These are phyloP conservation scores for Atta texana DNA, from an alignment of 1,140 invertebrate species.

Conservation along the genomic window DNA sequence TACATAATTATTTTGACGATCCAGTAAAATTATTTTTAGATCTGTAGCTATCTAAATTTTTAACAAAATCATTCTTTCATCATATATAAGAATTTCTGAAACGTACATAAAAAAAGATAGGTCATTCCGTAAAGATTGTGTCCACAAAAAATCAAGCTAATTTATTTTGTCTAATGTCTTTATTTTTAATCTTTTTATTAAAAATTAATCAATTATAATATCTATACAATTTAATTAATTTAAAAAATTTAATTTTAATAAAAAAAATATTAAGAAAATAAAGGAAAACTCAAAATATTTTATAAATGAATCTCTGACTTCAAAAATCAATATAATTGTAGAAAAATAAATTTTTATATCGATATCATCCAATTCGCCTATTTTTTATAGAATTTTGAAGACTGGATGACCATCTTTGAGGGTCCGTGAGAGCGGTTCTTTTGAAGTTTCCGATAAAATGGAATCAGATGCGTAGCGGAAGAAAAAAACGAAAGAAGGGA, in stretches of 20 bases:
- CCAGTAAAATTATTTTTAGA: no score
- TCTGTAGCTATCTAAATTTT: no score
- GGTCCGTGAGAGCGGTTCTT: slow-evolving; percentile 3
- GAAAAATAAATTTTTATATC: not conserved
- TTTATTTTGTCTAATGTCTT: not conserved
- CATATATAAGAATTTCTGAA: not conserved
- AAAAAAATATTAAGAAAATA: not conserved
- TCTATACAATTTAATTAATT: not conserved
- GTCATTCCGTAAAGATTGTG: not conserved
- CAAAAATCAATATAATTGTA: not conserved
- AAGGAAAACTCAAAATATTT: not conserved
- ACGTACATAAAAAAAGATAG: not conserved
- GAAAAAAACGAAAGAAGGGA: slow-evolving; percentile 56
- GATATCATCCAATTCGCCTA: not conserved
- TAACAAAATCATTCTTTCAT: no score
- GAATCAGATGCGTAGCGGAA: slow-evolving; percentile 43
- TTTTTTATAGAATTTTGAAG: not conserved
- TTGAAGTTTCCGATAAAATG: slow-evolving; percentile 64
- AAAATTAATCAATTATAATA: not conserved
- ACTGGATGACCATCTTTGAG: not conserved
- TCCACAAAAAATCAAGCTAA: not conserved
- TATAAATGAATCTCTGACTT: not conserved
- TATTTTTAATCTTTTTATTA: not conserved
- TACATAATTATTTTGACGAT: no score
- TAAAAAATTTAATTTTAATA: not conserved